A percentile compares a stretch with the other conserved stretches of the same genome.
These are phyloP conservation scores for Boulengeromyrus knoepffleri DNA, from an alignment of 2,113 vertebrate species.

Conservation along the genomic window DNA sequence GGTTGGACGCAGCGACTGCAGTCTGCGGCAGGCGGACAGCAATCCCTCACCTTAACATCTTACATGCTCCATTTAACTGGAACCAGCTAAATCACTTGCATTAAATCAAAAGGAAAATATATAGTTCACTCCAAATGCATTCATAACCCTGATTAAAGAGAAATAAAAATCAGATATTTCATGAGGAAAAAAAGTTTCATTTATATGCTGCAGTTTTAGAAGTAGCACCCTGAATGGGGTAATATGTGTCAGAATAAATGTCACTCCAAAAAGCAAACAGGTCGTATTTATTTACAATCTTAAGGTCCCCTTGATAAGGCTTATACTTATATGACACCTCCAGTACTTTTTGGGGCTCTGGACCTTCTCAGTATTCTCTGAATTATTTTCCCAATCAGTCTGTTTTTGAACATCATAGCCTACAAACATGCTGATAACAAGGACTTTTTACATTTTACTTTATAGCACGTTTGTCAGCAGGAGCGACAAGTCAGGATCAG, in stretches of 20 bases:
- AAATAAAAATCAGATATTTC: conserved; percentile 1
- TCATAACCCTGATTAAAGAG: neutral
- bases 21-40: neutral
- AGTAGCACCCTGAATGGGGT: neutral
- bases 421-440: neutral
- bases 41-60: neutral
- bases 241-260: neutral
- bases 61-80: neutral
- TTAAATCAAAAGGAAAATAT: neutral
- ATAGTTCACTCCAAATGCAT: neutral
- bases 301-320: neutral
- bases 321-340: neutral
- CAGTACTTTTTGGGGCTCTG: neutral
- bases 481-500: neutral
- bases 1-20: neutral
- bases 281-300: neutral
- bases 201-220: neutral
- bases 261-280: neutral
- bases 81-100: neutral
- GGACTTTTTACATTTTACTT: neutral
- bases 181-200: neutral
- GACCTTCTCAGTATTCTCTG: neutral
- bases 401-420: neutral
- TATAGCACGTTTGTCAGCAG: neutral
- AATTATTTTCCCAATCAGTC: neutral